Evolutionary conservation across 2,888 invertebrate genomes (phyloP), one percentile per base, ranked within the genome.

Genomic region (Erebia epiphron): DNA sequence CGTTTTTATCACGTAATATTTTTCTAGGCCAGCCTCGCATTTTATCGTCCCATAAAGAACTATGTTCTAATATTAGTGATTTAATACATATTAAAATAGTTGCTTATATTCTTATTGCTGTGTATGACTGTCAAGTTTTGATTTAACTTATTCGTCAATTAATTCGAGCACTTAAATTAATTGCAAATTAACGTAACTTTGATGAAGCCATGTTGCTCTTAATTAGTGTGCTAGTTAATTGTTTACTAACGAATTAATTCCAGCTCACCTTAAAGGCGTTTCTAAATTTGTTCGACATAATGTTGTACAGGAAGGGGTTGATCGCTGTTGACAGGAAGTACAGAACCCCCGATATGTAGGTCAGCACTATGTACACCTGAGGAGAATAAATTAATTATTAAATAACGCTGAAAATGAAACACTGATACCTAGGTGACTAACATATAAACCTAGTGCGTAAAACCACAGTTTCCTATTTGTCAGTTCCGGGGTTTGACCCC

Each of bases 261-360:
- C 9, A 7, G n/a, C 65, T 64, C 13, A 98, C 98, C 96, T 97
- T 97, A 88, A 99, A 98, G 58, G 98, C 98, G 80, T 97, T 97
- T 68, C 98, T 95, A 88, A 98, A 99, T 88, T 98, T 98, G 86
- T 98, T 96, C n/a, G 98, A 98, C 98, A 99, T 98, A 71, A 98
- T 97, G 90, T 98, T 98, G 94, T 99, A 99, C 13, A 98, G 95
- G 71, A 98, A 94, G 0, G 99, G 98, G 90, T 99, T 99, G 84
- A 98, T 97, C 77, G 98, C 98, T 26, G 98, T 98, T 50, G 98
- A 98, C 76, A 98, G 91, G 91, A 97, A 99, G 90, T 98, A 98
- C 68, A 98, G 94, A 13, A 98, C 95, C 0, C 98, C 98, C 1
- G 98, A 98, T 62, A 97, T 91, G 86, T 98, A 97, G 62, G 96